phyloP scores from a whole-genome alignment of 2,113 vertebrate genomes.

The Atractosteus spatula region DNA sequence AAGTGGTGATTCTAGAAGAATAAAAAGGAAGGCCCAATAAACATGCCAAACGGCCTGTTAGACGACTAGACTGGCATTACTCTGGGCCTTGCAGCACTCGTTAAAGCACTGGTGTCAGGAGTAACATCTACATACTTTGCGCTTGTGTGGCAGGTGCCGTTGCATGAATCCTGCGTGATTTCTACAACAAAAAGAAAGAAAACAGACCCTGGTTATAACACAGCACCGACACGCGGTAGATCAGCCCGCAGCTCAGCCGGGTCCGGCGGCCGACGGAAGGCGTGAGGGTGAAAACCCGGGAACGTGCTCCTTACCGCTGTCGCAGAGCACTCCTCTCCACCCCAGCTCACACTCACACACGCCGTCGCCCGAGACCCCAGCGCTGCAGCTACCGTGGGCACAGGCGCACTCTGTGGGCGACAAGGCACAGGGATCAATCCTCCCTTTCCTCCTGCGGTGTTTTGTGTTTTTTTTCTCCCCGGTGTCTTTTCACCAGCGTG shows the following conservation, averaged over 20 bases:
- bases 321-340: conserved; percentile 81
- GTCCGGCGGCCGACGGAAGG: too few relatives aligned
- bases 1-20: too few relatives aligned
- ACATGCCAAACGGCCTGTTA: too few relatives aligned
- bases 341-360: conserved; percentile 79
- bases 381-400: conserved; percentile 74
- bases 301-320: conserved; percentile 55
- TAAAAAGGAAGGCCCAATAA: too few relatives aligned
- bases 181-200: conserved; percentile 59
- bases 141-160: conserved; percentile 79
- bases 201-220: background rate
- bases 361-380: conserved; percentile 73
- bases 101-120: background rate
- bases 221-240: background rate
- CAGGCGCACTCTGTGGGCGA: conserved; percentile 69
- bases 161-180: conserved; percentile 70
- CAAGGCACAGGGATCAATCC: background rate
- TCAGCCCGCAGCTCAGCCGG: too few relatives aligned
- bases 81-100: too few relatives aligned
- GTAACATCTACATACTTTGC: conserved; percentile 77
- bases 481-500: background rate
- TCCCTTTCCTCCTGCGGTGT: accelerated
- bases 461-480: background rate
- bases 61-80: too few relatives aligned
- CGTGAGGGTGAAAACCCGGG: background rate